These are phyloP conservation scores for Bugulina stolonifera DNA, from an alignment of 2,888 invertebrate species.

Conservation along the genomic window DNA sequence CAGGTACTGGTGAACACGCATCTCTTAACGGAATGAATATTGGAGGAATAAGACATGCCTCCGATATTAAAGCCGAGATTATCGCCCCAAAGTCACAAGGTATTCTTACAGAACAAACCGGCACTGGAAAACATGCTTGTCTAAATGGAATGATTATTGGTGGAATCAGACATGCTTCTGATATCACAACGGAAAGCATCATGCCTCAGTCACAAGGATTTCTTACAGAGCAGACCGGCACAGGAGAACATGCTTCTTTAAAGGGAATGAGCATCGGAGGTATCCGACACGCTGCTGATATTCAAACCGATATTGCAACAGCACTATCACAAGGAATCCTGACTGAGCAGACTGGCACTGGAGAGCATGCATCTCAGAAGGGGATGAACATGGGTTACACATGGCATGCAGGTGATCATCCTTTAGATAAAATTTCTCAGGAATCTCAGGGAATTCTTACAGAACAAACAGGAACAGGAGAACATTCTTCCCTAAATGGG, in stretches of 20 bases:
- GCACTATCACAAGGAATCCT: neutral
- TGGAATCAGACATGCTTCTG: slow-evolving; percentile 21
- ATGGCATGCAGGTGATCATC: neutral
- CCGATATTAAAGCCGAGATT: neutral
- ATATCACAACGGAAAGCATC: neutral
- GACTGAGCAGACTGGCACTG: slow-evolving; percentile 32
- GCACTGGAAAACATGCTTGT: neutral
- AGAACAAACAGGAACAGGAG: neutral
- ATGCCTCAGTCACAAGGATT: neutral
- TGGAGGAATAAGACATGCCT: neutral
- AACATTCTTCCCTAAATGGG: neutral
- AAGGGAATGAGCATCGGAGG: slow-evolving; percentile 1
- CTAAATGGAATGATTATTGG: slow-evolving; percentile 8
- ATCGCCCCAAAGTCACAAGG: neutral
- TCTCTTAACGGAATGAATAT: neutral
- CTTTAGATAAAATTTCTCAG: neutral
- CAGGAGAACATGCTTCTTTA: slow-evolving; percentile 7
- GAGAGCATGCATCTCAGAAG: slow-evolving; percentile 1
- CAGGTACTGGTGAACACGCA: slow-evolving; percentile 26
- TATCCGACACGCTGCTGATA: neutral
- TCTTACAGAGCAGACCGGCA: neutral
- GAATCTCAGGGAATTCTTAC: neutral
- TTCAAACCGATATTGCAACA: slow-evolving; percentile 26
- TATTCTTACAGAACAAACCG: neutral
- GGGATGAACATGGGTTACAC: slow-evolving; percentile 8